Base-by-base conservation (phyloP, 2,888 invertebrate species). In the Laspeyria flexula region DNA sequence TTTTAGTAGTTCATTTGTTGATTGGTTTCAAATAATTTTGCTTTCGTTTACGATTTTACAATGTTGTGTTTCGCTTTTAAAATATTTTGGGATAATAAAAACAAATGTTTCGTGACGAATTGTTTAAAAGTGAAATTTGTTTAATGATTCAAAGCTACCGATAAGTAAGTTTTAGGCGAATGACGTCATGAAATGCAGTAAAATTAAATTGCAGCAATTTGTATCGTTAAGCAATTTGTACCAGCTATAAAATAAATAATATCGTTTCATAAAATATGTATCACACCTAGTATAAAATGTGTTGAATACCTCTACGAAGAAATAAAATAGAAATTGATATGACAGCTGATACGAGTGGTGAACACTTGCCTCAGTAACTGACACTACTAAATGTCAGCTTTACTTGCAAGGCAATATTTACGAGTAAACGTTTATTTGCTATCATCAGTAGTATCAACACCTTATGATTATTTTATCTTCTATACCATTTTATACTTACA, bases 1-100 rank as follows among this genome's bases (percentile, higher is more conserved):
- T 84, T 86, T 86, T 79, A 77, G 68, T 53, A 55, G 61, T 66
- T 66, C 68, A 71, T 75, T 74, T 67, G 74, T 71, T 71, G 62
- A 71, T 76, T 77, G 75, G 55, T 63, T 62, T 67, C 67, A 71
- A 73, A 77, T 73, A 76, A 79, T 84, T 82, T 88, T 82, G 66
- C 76, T 86, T 69, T 86, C 83, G 67, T 83, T 83, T 76, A 71
- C 68, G 25, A 46, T 57, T 65, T 69, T 61, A 71, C 66, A 75
- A 73, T 67, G 63, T 55, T 51, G 60, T 49, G 71, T 77, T 77
- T 73, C 54, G 67, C 74, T 77, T 78, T 81, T 75, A 57, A 65
- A 61, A 68, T 65, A 52, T 68, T 70, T 54, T 44, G 29, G 43
- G 34, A 50, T 60, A 60, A 63, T 57, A 60, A 58, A 59, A 43